Percentiles rank a stretch among this genome's conserved stretches.
These are phyloP conservation scores for Dreissena polymorpha DNA, from an alignment of 1,140 invertebrate species.

Conservation along the genomic window DNA sequence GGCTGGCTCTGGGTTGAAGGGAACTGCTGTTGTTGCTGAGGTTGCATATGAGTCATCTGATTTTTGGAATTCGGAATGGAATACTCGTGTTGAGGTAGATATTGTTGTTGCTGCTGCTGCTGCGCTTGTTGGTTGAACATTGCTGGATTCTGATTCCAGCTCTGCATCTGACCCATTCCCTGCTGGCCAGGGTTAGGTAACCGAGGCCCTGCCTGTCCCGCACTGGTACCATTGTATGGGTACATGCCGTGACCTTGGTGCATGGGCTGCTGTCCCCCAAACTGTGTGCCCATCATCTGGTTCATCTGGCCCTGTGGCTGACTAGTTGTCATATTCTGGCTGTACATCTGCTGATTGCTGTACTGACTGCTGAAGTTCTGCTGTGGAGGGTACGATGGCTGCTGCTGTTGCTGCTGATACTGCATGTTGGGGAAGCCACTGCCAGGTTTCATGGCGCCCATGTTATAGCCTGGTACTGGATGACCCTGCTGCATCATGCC, in stretches of 20 bases:
- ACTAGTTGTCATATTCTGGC: constrained; percentile 32
- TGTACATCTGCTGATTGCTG: constrained; percentile 33
- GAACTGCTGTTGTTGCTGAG: constrained; percentile 46
- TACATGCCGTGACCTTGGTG: constrained; percentile 49
- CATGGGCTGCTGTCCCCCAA: constrained; percentile 22
- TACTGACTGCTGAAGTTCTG: constrained; percentile 23
- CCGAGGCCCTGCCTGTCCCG: constrained; percentile 49
- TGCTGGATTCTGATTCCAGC: constrained; percentile 44
- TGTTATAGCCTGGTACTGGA: constrained; percentile 40
- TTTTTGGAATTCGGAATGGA: constrained; percentile 55
- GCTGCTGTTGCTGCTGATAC: constrained; percentile 28
- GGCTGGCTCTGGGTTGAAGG: constrained; percentile 32
- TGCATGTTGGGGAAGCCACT: constrained; percentile 25
- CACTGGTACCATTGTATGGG: constrained; percentile 33
- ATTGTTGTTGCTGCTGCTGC: constrained; percentile 71
- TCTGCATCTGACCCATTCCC: constrained; percentile 50
- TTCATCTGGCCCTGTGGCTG: constrained; percentile 33
- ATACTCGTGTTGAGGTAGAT: constrained; percentile 64
- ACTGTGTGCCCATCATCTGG: constrained; percentile 30
- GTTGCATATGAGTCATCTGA: constrained; percentile 51
- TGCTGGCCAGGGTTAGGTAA: constrained; percentile 60
- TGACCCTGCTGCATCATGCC: constrained; percentile 34
- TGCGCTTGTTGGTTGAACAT: constrained; percentile 58
- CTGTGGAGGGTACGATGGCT: constrained; percentile 23
- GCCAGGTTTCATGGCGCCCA: constrained; percentile 32